Conservation (phyloP, 2,797 vertebrate species). For the Simalia tracyae region DNA sequence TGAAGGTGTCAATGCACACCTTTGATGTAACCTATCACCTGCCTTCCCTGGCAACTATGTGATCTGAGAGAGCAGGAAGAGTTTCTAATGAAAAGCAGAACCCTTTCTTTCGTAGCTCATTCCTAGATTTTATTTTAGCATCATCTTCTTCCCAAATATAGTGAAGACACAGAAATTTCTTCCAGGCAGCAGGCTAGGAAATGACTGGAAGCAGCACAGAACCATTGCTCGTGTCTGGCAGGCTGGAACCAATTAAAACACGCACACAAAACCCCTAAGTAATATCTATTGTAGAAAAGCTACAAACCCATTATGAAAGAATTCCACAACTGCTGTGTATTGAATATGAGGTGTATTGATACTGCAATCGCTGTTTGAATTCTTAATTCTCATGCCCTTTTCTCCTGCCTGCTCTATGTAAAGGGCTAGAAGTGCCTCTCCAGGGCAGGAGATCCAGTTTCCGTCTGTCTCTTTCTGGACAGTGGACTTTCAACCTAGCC, state of each 20-base stretch:
- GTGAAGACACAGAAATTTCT: neutral
- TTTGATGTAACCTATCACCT: slow-evolving; percentile 15
- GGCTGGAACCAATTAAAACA: neutral
- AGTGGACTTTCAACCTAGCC: neutral
- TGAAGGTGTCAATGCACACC: neutral
- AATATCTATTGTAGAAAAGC: neutral
- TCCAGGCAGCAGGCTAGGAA: neutral
- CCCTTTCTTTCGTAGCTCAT: neutral
- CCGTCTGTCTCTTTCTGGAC: neutral
- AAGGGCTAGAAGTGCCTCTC: neutral
- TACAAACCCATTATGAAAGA: neutral
- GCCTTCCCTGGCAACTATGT: neutral
- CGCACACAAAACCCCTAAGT: neutral
- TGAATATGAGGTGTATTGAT: neutral
- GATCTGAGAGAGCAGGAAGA: neutral
- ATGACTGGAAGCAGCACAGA: neutral
- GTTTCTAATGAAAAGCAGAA: neutral
- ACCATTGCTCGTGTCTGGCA: neutral
- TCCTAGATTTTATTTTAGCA: neutral
- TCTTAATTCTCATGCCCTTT: neutral
- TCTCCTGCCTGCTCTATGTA: neutral
- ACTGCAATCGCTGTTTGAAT: neutral
- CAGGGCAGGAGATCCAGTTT: neutral
- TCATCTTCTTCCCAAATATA: neutral
- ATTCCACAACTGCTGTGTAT: neutral